Evolutionary conservation across 2,797 vertebrate species (phyloP).

Genomic region (Tinamus major): DNA sequence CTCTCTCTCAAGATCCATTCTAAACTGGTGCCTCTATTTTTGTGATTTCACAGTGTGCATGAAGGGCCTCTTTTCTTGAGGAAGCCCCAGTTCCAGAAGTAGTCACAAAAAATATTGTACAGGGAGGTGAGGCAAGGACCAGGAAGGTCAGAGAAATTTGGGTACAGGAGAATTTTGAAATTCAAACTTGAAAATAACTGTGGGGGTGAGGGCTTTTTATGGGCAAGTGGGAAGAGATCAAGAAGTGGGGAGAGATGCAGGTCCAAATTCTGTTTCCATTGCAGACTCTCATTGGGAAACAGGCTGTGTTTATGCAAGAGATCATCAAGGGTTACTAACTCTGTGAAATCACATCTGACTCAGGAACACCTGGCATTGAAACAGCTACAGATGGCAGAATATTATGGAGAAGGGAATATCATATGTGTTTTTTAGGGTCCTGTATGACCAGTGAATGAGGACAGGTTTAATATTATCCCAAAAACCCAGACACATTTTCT

Average conservation of each 20-base stretch:
- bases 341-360: not conserved
- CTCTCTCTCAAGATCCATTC: not conserved
- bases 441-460: not conserved
- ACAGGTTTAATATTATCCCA: not conserved
- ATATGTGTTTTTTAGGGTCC: not conserved
- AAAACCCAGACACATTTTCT: not conserved
- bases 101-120: not conserved
- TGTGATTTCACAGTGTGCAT: not conserved
- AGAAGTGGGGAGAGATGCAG: not conserved
- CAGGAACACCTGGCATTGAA: not conserved
- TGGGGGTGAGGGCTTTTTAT: not conserved
- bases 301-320: not conserved
- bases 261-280: not conserved
- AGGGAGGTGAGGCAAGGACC: not conserved
- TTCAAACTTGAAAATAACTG: not conserved
- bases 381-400: not conserved
- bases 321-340: not conserved
- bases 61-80: not conserved
- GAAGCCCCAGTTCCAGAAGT: not conserved
- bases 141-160: not conserved
- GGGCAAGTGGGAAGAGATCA: not conserved
- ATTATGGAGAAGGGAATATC: not conserved
- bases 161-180: not conserved
- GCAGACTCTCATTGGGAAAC: not conserved
- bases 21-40: not conserved